Conservation (phyloP, 2,113 vertebrate species). For the Mandrillus leucophaeus region DNA sequence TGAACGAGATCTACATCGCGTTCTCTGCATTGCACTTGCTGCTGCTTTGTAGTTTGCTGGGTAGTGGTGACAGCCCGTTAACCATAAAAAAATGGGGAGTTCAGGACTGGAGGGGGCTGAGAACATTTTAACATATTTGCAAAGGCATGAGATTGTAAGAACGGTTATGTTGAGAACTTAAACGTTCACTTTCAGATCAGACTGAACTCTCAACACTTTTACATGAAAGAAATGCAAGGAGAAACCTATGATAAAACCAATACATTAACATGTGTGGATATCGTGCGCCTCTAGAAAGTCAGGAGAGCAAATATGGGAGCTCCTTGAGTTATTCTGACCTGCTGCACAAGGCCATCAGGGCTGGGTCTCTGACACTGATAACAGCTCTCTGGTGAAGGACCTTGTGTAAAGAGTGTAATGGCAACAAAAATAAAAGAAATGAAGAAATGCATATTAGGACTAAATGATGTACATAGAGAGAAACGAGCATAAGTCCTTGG, state of each 20-base stretch:
- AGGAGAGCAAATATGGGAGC: background rate
- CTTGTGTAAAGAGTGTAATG: background rate
- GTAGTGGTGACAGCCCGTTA: conserved; percentile 43
- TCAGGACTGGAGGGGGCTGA: conserved; percentile 52
- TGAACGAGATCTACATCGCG: background rate
- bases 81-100: conserved; percentile 8
- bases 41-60: background rate
- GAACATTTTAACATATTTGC: conserved; percentile 42
- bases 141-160: conserved; percentile 14
- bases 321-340: background rate
- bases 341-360: too few species aligned
- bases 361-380: background rate
- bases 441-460: background rate
- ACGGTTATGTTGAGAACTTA: background rate
- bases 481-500: background rate
- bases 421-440: background rate
- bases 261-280: background rate
- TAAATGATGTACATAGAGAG: background rate
- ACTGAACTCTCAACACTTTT: background rate
- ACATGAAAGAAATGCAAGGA: background rate
- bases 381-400: background rate
- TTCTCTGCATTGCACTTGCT: background rate
- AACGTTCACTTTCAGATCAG: background rate
- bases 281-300: background rate
- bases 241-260: background rate